phyloP scores from a whole-genome alignment of 2,797 vertebrate genomes.

The Manis crassicaudata region DNA sequence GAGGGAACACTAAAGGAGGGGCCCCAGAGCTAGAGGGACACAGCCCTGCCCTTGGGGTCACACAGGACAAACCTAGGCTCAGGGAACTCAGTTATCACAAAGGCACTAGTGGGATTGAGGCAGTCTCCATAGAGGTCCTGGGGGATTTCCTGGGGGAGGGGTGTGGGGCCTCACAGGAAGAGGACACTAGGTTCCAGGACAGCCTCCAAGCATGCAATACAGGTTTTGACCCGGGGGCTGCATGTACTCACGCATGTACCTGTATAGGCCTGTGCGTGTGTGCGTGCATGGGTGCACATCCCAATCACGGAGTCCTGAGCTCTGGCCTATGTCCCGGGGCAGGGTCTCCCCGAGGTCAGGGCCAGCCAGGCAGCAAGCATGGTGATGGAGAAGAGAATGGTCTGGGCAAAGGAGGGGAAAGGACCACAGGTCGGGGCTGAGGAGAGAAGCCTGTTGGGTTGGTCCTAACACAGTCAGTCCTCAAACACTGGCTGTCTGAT shows the following conservation, averaged over 20 bases:
- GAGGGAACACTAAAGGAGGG: slow-evolving; percentile 13
- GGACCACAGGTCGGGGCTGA: background rate
- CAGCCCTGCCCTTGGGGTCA: background rate
- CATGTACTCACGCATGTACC: background rate
- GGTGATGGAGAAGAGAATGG: background rate
- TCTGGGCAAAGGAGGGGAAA: background rate
- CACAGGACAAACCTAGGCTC: background rate
- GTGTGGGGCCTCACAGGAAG: background rate
- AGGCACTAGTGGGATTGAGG: background rate
- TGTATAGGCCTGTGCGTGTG: background rate
- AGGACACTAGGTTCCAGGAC: background rate
- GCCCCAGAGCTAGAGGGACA: background rate
- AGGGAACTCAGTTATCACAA: background rate
- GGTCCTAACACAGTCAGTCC: background rate
- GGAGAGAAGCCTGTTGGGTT: background rate
- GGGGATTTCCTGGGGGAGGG: background rate
- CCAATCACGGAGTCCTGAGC: background rate
- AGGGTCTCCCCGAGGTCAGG: background rate
- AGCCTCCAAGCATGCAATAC: background rate
- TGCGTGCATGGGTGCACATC: background rate
- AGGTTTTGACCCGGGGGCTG: background rate
- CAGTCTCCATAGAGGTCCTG: background rate
- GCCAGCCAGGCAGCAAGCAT: background rate
- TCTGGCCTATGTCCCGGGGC: background rate
- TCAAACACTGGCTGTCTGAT: background rate